Conservation (phyloP, 2,888 invertebrate genomes). For the Nymphalis urticae region DNA sequence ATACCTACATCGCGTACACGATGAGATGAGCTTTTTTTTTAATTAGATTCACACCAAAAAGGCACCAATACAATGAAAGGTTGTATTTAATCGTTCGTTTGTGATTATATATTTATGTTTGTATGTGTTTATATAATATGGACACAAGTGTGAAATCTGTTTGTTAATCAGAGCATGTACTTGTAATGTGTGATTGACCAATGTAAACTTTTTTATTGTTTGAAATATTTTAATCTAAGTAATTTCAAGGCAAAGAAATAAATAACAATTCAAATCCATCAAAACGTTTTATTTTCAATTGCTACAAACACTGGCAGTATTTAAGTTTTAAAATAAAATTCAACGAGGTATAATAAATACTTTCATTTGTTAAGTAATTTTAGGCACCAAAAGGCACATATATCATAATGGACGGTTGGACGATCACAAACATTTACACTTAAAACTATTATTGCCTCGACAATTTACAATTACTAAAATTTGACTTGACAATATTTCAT, state of each 20-base stretch:
- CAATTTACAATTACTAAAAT: neutral
- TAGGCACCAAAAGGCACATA: slow-evolving; percentile 46
- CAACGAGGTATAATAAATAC: slow-evolving; percentile 33
- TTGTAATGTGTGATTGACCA: too few species aligned
- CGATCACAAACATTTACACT: slow-evolving; percentile 63
- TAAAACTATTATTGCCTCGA: slow-evolving; percentile 8
- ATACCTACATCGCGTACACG: too few species aligned
- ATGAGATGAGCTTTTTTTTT: too few species aligned
- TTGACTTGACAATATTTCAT: too few species aligned
- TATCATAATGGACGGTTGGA: slow-evolving; percentile 67
- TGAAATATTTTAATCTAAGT: neutral
- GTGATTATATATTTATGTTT: too few species aligned
- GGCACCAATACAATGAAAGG: too few species aligned
- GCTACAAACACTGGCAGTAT: slow-evolving; percentile 11
- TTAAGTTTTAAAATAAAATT: slow-evolving; percentile 6
- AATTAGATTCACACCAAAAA: too few species aligned
- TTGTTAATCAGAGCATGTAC: too few species aligned
- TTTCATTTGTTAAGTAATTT: slow-evolving; percentile 5
- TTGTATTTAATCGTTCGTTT: too few species aligned
- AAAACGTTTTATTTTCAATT: slow-evolving; percentile 2
- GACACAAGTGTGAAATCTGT: too few species aligned
- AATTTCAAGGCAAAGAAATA: neutral
- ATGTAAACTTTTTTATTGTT: neutral
- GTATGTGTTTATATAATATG: too few species aligned
- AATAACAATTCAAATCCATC: neutral